Percentiles rank a stretch among this genome's conserved stretches.
Evolutionary conservation across 1,140 invertebrate species (phyloP).

Genomic region (Sipha flava): DNA sequence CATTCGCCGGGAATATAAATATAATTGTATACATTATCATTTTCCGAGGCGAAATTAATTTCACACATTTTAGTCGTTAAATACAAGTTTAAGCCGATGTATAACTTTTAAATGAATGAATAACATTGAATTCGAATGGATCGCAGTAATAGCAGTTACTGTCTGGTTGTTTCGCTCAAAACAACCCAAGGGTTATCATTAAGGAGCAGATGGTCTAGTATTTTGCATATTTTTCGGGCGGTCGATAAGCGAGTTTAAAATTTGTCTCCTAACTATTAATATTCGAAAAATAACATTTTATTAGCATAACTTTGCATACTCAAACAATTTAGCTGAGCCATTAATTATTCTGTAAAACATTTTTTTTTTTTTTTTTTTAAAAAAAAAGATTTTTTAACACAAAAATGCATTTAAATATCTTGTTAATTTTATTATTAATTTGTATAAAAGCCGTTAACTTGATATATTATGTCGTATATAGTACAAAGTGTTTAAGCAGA

Average conservation of each 20-base stretch:
- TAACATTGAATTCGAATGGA: not conserved
- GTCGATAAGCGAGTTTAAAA: not conserved
- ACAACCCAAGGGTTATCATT: not conserved
- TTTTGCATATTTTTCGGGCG: not conserved
- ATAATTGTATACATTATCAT: not conserved
- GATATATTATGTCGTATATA: too few species aligned
- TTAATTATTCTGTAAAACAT: not conserved
- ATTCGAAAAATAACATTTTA: slow-evolving; percentile 2
- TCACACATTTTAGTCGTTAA: not conserved
- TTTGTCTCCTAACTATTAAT: not conserved
- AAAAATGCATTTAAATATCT: not conserved
- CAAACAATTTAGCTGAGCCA: not conserved
- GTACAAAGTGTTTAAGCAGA: too few species aligned
- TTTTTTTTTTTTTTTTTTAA: too few species aligned
- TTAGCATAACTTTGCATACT: slow-evolving; percentile 16
- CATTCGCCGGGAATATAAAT: not conserved
- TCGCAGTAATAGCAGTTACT: not conserved
- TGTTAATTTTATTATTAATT: not conserved
- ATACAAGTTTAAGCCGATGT: not conserved
- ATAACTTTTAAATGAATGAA: not conserved
- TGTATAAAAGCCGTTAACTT: not conserved
- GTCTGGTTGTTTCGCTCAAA: not conserved
- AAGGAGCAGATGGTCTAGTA: not conserved
- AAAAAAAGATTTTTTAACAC: not conserved
- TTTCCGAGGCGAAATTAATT: not conserved